phyloP scores from a whole-genome alignment of 2,797 vertebrate species.

The Macroramphosus scolopax region DNA sequence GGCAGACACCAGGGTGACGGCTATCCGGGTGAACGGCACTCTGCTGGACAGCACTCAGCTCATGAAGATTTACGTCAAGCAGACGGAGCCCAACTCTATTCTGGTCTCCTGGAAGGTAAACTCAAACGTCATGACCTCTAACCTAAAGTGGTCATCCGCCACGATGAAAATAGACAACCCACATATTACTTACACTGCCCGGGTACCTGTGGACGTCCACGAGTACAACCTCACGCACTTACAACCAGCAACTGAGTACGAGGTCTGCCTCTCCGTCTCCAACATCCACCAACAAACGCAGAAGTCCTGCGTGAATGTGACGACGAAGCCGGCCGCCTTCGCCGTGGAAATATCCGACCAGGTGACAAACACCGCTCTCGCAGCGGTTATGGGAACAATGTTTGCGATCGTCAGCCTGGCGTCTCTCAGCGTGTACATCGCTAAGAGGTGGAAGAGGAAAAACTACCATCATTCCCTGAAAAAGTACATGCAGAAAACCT shows the following conservation, averaged over 20 bases:
- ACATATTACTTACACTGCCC: constrained; percentile 94
- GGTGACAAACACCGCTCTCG: constrained; percentile 89
- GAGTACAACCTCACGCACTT: constrained; percentile 96
- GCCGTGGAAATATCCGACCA: constrained; percentile 86
- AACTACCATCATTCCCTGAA: constrained; percentile 97
- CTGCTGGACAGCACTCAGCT: constrained; percentile 89
- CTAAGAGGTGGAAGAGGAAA: constrained; percentile 94
- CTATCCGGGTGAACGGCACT: constrained; percentile 91
- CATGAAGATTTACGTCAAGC: constrained; percentile 92
- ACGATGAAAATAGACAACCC: constrained; percentile 98
- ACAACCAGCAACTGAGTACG: constrained; percentile 92
- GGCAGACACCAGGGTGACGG: constrained; percentile 89
- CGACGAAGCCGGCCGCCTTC: constrained; percentile 87
- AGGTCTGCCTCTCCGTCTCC: constrained; percentile 94
- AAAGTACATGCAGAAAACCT: constrained; percentile 99
- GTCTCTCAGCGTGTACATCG: constrained; percentile 84
- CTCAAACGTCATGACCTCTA: constrained; percentile 91
- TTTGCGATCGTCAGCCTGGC: constrained; percentile 89
- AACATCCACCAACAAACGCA: constrained; percentile 91
- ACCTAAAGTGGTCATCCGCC: constrained; percentile 95
- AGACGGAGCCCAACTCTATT: constrained; percentile 90
- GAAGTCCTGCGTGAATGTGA: constrained; percentile 93
- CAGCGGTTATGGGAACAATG: constrained; percentile 91
- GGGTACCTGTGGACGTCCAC: constrained; percentile 93
- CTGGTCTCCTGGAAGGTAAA: constrained; percentile 96